phyloP scores from a whole-genome alignment of 2,113 vertebrate species.

The Rhadina sibilatrix region DNA sequence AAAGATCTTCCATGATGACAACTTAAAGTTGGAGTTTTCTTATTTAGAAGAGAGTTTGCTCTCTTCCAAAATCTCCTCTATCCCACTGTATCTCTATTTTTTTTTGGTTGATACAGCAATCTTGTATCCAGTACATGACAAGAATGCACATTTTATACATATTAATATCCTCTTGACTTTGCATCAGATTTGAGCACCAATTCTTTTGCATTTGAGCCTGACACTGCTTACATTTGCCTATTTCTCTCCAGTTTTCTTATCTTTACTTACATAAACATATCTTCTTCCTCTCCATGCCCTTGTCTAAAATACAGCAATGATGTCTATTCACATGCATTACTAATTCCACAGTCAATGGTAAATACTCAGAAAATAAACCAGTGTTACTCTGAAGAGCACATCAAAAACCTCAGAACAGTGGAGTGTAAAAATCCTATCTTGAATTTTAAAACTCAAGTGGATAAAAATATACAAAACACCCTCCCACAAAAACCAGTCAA shows the following conservation, averaged over 20 bases:
- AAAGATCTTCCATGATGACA: not conserved
- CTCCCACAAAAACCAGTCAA: not conserved
- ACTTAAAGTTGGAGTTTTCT: not conserved
- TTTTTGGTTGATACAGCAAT: not conserved
- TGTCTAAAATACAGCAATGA: not conserved
- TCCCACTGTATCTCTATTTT: not conserved
- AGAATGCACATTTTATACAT: not conserved
- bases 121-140: not conserved
- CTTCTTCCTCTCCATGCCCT: not conserved
- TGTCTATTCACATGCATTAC: not conserved
- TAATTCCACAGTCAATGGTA: not conserved
- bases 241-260: not conserved
- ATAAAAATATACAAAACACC: not conserved
- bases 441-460: not conserved
- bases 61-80: not conserved
- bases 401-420: not conserved
- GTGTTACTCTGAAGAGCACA: not conserved
- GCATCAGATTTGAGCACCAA: not conserved
- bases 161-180: not conserved
- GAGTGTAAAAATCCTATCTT: not conserved
- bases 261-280: not conserved
- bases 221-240: not conserved
- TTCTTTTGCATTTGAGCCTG: not conserved
- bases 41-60: not conserved
- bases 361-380: not conserved